These are phyloP conservation scores for Phrynosoma platyrhinos DNA, from an alignment of 2,113 vertebrate species.

Conservation along the genomic window DNA sequence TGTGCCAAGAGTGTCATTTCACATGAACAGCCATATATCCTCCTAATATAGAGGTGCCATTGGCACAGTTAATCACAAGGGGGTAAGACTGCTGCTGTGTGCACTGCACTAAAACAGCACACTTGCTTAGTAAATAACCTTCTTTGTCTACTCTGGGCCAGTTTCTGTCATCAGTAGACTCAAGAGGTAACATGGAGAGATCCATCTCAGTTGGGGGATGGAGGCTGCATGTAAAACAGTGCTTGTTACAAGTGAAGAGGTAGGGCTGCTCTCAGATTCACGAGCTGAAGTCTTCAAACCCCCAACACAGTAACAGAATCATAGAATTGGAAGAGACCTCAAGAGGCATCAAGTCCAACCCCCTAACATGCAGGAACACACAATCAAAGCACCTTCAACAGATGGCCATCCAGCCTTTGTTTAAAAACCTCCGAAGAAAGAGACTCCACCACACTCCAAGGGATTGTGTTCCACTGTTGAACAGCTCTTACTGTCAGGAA, in stretches of 20 bases:
- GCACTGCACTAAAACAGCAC: not conserved
- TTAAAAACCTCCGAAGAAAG: too few relatives aligned
- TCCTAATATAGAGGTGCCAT: rapidly evolving
- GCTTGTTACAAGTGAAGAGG: not conserved
- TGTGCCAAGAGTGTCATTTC: slow-evolving; percentile 13
- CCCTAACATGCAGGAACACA: too few relatives aligned
- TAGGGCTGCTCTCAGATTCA: not conserved
- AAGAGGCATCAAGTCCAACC: too few relatives aligned
- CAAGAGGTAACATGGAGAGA: not conserved
- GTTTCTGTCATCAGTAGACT: not conserved
- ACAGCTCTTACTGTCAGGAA: too few relatives aligned
- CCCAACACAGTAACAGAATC: too few relatives aligned
- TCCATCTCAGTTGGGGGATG: not conserved
- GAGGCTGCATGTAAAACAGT: not conserved
- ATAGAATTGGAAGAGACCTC: too few relatives aligned
- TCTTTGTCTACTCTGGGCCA: not conserved
- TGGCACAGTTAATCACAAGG: not conserved
- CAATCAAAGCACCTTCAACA: too few relatives aligned
- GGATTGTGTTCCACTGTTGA: too few relatives aligned
- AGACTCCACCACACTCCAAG: too few relatives aligned
- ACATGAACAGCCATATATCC: rapidly evolving
- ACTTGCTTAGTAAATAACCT: not conserved
- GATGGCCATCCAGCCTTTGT: too few relatives aligned
- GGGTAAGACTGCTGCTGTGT: not conserved
- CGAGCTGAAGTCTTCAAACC: not conserved